Evolutionary conservation across 1,140 invertebrate species (phyloP).

Genomic region (Andricus grossulariae): DNA sequence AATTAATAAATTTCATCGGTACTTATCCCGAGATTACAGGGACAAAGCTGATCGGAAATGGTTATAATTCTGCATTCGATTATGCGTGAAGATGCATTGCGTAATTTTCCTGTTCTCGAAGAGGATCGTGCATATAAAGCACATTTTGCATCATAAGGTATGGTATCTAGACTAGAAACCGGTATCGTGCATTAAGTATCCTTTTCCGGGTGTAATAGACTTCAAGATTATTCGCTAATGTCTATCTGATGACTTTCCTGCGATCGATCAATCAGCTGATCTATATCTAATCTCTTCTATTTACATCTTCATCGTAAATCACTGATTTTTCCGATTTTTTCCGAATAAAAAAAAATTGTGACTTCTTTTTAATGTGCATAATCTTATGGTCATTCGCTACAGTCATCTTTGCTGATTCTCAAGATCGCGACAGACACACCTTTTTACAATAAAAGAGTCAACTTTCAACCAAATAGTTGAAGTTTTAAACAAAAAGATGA

Average conservation of each 20-base stretch:
- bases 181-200: constrained; percentile 4
- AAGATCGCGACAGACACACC: no score
- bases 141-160: background rate
- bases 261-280: constrained; percentile 10
- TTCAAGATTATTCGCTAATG: background rate
- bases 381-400: background rate
- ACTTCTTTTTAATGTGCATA: background rate
- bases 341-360: background rate
- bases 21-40: background rate
- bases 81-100: background rate
- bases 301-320: background rate
- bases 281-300: background rate
- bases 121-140: background rate
- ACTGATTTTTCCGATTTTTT: background rate
- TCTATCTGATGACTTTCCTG: constrained; percentile 5
- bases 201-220: constrained; percentile 12
- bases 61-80: background rate
- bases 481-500: no score
- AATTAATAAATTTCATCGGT: no score
- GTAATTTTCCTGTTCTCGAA: constrained; percentile 2
- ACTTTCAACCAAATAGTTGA: no score
- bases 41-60: background rate
- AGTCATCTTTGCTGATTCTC: background rate
- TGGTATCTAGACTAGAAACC: constrained; percentile 3
- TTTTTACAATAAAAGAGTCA: no score